These are phyloP conservation scores for Mesitornis unicolor DNA, from an alignment of 2,113 vertebrate genomes.

Conservation along the genomic window DNA sequence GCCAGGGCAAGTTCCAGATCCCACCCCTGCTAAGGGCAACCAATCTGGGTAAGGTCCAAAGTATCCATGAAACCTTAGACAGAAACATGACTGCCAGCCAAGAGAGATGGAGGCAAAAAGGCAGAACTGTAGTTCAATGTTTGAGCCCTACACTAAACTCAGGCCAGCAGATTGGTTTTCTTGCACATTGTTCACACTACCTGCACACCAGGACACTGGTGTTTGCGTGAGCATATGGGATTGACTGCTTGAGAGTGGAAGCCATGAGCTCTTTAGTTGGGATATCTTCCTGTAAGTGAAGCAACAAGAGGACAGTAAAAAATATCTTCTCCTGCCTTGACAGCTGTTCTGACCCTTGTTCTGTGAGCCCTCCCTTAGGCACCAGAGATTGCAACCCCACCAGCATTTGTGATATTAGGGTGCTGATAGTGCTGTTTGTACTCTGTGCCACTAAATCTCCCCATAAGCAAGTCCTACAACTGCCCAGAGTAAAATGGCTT, in stretches of 20 bases:
- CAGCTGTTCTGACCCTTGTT: background rate
- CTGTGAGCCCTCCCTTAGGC: background rate
- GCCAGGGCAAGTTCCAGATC: background rate
- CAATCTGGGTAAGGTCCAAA: background rate
- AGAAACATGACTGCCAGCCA: background rate
- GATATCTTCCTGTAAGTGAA: background rate
- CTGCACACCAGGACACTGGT: too few species aligned
- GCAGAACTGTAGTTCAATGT: background rate
- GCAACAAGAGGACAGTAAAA: background rate
- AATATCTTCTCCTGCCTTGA: background rate
- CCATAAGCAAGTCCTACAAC: background rate
- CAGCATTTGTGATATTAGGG: background rate
- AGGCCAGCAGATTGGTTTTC: background rate
- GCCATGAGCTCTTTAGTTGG: background rate
- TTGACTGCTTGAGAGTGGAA: background rate
- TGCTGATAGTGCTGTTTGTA: background rate
- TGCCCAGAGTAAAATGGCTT: background rate
- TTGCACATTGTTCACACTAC: background rate
- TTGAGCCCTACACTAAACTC: background rate
- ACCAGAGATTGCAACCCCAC: background rate
- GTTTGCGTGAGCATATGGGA: accelerated
- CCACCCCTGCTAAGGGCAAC: background rate
- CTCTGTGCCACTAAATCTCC: background rate
- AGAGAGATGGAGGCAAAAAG: background rate
- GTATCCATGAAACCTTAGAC: background rate